Evolutionary conservation across 2,888 invertebrate species (phyloP).

Genomic region (Chymomyza caudatula): DNA sequence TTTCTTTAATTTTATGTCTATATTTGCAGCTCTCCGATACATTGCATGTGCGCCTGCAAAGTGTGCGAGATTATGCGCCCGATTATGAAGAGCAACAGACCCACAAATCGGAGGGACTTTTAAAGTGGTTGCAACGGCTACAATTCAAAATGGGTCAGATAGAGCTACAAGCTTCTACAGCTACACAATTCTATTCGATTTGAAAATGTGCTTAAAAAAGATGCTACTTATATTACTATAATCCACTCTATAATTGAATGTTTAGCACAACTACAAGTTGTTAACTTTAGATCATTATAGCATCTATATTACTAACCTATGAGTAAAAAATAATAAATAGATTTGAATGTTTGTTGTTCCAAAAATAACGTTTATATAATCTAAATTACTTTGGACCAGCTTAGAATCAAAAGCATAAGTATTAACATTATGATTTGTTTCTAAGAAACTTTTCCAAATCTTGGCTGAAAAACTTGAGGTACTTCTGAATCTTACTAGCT

Average conservation of each 20-base stretch:
- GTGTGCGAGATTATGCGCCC: slow-evolving; percentile 89
- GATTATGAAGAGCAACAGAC: slow-evolving; percentile 77
- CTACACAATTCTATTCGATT: slow-evolving; percentile 92
- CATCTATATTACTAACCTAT: not conserved
- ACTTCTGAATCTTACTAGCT: not conserved
- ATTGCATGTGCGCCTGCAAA: slow-evolving; percentile 90
- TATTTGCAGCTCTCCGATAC: slow-evolving; percentile 89
- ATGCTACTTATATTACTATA: not conserved
- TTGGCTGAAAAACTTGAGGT: not conserved
- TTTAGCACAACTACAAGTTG: not conserved
- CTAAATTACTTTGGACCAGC: not conserved
- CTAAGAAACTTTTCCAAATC: not conserved
- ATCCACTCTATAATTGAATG: not conserved
- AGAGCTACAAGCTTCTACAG: slow-evolving; percentile 93
- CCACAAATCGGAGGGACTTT: slow-evolving; percentile 79
- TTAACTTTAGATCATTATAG: not conserved
- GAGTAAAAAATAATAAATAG: slow-evolving; percentile 21
- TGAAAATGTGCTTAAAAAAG: slow-evolving; percentile 73
- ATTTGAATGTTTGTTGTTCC: slow-evolving; percentile 29
- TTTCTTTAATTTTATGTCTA: not conserved
- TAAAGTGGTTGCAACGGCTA: slow-evolving; percentile 93
- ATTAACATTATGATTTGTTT: not conserved
- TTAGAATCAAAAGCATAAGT: not conserved
- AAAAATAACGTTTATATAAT: not conserved
- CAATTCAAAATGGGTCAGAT: slow-evolving; percentile 99